Evolutionary conservation across 2,797 vertebrate species (phyloP), one percentile per base, ranked within the genome.

Genomic region (Knipowitschia caucasica): DNA sequence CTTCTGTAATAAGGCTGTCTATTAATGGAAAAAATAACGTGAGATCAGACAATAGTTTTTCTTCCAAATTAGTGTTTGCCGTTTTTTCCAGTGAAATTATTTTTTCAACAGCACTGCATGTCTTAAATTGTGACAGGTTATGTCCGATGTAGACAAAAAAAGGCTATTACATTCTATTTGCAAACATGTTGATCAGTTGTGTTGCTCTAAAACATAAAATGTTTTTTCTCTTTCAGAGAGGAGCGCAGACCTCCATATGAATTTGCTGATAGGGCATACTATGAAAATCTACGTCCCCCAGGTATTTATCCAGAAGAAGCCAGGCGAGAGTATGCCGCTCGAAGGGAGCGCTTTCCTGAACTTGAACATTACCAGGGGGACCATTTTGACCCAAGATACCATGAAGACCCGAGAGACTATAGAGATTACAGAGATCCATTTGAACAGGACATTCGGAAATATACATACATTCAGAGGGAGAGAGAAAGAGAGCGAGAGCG

Each of bases 321-420:
- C 53, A 89, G 97, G 1, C 85, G 96, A 65, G 97, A 99, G 5
- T 98, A 96, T 64, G 89, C 94, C 1, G 91, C 94, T 53, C 92
- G 97, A 34, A 89, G 97, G 60, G 97, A 99, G 0, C 94, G 98
- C 52, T 99, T 95, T 12, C 80, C 96, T 0, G 96, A 98, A 39
- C 91, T 98, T 86, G 97, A 99, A 59, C 93, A 94, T 53, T 99
- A 95, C 73, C 96, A 95, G 77, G 94, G 91, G 47, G 96, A 99
- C 34, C 98, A 94, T 81, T 99, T 96, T 17, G 97, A 99, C 75
- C 94, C 95, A 5, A 94, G 96, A 1, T 99, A 94, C 73, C 95
- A 97, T 0, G 97, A 99, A 0, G 95, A 99, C 34, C 92, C 94
- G 4, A 92, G 95, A 53, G 96, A 99, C 47, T 98, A 92, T 78